Conservation (phyloP, 2,888 invertebrate species). For the Pasiphila rectangulata region DNA sequence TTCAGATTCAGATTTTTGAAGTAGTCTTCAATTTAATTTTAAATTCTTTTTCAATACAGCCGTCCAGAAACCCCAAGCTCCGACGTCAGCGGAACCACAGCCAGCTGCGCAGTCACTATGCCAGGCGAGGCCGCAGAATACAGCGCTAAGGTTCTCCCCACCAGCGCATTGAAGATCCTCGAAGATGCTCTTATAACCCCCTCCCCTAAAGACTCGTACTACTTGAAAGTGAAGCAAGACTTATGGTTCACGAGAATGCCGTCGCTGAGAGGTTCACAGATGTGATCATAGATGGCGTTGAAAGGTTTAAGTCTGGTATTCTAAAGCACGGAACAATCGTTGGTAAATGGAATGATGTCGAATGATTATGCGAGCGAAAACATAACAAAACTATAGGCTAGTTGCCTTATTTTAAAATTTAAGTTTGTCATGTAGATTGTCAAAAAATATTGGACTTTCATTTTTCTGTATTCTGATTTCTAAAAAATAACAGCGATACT, state of each 20-base stretch:
- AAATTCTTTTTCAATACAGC: conserved; percentile 41
- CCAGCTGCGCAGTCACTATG: conserved; percentile 75
- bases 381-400: no score
- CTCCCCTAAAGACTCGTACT: conserved; percentile 78
- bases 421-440: background rate
- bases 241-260: conserved; percentile 78
- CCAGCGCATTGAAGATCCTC: conserved; percentile 81
- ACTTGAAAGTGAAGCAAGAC: conserved; percentile 73
- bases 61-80: conserved; percentile 75
- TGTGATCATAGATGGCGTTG: conserved; percentile 2
- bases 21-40: background rate
- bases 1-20: background rate
- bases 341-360: no score
- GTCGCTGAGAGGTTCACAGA: conserved; percentile 62
- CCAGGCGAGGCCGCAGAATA: conserved; percentile 83
- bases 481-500: no score
- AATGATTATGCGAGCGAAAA: no score
- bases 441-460: no score
- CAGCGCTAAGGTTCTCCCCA: conserved; percentile 83
- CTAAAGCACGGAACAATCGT: no score
- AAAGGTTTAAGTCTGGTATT: background rate
- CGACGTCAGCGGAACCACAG: conserved; percentile 62
- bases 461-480: no score
- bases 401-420: background rate
- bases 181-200: conserved; percentile 83